phyloP scores from a whole-genome alignment of 1,140 invertebrate species.

The Sitodiplosis mosellana region DNA sequence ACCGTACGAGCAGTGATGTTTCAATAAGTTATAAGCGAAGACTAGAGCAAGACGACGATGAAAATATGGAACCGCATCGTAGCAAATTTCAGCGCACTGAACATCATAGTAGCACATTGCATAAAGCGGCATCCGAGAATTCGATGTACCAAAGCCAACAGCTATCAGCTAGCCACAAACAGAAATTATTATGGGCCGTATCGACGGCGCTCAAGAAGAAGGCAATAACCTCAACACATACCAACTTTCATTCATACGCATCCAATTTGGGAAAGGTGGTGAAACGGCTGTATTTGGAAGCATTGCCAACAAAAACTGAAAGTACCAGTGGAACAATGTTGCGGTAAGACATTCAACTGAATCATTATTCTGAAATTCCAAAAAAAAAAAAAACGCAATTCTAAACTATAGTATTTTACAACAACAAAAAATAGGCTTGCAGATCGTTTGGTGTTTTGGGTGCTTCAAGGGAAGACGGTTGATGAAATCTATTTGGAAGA shows the following conservation, averaged over 20 bases:
- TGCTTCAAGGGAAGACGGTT: constrained; percentile 31
- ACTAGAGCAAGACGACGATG: too few relatives aligned
- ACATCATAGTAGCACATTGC: too few relatives aligned
- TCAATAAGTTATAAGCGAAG: too few relatives aligned
- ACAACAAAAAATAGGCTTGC: constrained; percentile 23
- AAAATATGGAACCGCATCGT: too few relatives aligned
- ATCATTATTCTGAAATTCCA: not conserved
- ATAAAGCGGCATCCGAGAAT: too few relatives aligned
- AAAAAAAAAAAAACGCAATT: not conserved
- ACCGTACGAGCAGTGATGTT: too few relatives aligned
- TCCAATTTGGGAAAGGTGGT: constrained; percentile 31
- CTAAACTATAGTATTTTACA: constrained; percentile 4
- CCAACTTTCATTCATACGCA: constrained; percentile 37
- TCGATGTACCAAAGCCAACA: too few relatives aligned
- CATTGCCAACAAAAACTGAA: constrained; percentile 15
- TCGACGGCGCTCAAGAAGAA: constrained; percentile 35
- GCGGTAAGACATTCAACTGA: constrained; percentile 19
- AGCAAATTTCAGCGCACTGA: too few relatives aligned
- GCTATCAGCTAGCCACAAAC: not conserved
- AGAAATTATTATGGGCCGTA: constrained; percentile 48
- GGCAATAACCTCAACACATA: constrained; percentile 34
- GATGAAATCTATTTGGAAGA: constrained; percentile 28
- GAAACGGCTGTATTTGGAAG: constrained; percentile 23
- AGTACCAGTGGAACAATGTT: constrained; percentile 22
- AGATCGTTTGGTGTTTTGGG: constrained; percentile 32